Percentiles rank a stretch among this genome's conserved stretches.
These are phyloP conservation scores for Ectemnius lituratus DNA, from an alignment of 2,888 invertebrate genomes.

Conservation along the genomic window DNA sequence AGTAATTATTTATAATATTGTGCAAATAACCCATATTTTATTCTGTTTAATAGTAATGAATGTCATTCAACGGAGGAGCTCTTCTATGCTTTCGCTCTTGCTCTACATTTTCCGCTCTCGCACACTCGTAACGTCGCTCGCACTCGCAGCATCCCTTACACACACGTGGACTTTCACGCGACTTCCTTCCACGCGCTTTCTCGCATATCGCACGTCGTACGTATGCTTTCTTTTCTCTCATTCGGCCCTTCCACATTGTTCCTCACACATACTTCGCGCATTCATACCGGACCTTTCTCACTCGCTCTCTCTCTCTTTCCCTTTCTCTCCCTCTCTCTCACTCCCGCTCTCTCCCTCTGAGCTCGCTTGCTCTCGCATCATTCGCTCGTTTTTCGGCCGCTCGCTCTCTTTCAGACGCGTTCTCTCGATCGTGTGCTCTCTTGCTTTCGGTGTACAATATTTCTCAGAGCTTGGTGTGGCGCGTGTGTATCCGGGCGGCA, in stretches of 20 bases:
- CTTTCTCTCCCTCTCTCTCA: slow-evolving; percentile 52
- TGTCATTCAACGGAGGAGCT: slow-evolving; percentile 70
- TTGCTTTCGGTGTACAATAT: slow-evolving; percentile 39
- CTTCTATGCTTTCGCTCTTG: slow-evolving; percentile 51
- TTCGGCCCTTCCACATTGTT: not conserved
- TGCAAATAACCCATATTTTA: slow-evolving; percentile 75
- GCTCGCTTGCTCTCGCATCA: slow-evolving; percentile 19
- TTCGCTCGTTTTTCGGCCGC: slow-evolving; percentile 8
- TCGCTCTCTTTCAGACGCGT: slow-evolving; percentile 14
- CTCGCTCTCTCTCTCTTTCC: slow-evolving; percentile 46
- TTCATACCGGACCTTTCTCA: slow-evolving; percentile 67
- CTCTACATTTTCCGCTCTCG: slow-evolving; percentile 19
- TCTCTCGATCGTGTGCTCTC: slow-evolving; percentile 34
- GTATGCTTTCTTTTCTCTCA: not conserved
- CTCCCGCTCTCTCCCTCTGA: slow-evolving; percentile 35
- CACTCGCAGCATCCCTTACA: not conserved
- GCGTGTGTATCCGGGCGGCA: slow-evolving; percentile 29
- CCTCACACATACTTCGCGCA: slow-evolving; percentile 50
- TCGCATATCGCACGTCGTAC: too few species aligned
- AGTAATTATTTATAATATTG: slow-evolving; percentile 75
- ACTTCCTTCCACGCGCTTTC: too few species aligned
- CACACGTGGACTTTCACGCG: too few species aligned
- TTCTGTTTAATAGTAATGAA: slow-evolving; percentile 69
- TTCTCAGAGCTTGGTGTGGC: slow-evolving; percentile 27
- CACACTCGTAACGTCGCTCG: not conserved